Base-by-base conservation (phyloP, 2,888 invertebrate genomes). In the Aphodius granarius region DNA sequence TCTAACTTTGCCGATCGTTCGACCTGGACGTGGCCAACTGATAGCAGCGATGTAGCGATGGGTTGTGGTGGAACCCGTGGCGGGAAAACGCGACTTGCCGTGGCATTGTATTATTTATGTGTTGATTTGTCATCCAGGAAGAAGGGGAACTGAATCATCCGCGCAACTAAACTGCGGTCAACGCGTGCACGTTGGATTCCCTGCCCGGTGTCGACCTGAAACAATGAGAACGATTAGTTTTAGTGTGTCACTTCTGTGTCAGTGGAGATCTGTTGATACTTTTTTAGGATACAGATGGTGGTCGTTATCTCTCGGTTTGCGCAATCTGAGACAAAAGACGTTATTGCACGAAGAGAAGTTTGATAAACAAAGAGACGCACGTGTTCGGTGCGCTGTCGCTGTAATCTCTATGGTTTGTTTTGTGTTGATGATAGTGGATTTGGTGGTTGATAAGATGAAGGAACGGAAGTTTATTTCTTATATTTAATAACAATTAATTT, bases 41-140 rank as follows among this genome's bases (percentile, higher is more conserved):
- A 43, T 19, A 23, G 73, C 73, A 63, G 15, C 62, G 66, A 5
- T 17, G 20, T 21, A 18, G 62, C 68, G 68, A 20, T 68, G n/a
- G n/a, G 68, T 20, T 20, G 68, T 22, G 20, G 72, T 72, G 65
- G 73, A 22, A 73, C 66, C 43, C 66, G 73, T 66, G 22, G 66
- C 66, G 73, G 66, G 21, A 62, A 22, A 43, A 19, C 22, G 73
- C 73, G 66, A 18, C 43, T 43, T 43, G 73, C 23, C 22, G 73
- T 66, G 20, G 20, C 68, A 68, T 68, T 68, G 68, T 68, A 21
- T 73, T 62, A 63, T 73, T 21, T 73, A 20, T 22, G 23, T 65
- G 73, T 22, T 65, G 73, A 73, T 73, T 73, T 73, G 73, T 73
- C 73, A 73, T 65, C 20, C 73, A 22, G 66, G 64, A 73, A 73